Conservation (phyloP, 2,113 vertebrate species). For the Pseudopodoces humilis region DNA sequence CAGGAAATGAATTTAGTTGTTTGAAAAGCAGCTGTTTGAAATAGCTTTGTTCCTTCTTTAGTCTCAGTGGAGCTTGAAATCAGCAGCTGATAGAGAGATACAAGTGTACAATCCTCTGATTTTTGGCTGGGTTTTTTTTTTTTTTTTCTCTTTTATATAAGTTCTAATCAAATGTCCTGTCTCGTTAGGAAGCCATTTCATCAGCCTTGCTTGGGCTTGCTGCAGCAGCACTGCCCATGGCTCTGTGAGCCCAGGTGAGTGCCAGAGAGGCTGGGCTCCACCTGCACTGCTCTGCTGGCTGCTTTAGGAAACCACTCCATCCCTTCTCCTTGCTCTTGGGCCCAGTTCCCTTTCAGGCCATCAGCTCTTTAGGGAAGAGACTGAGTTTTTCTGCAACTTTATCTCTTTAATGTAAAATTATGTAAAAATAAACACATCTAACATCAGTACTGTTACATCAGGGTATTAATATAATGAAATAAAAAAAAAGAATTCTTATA, state of each 20-base stretch:
- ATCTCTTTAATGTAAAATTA: background rate
- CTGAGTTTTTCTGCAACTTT: background rate
- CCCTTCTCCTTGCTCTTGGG: background rate
- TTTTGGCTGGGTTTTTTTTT: background rate
- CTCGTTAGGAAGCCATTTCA: background rate
- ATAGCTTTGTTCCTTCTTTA: constrained; percentile 34
- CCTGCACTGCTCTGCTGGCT: background rate
- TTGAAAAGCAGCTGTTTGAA: constrained; percentile 59
- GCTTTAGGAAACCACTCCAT: background rate
- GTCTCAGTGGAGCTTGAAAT: constrained; percentile 6
- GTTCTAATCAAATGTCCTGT: background rate
- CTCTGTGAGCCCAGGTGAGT: background rate
- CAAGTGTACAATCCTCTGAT: background rate
- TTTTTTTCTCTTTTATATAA: background rate
- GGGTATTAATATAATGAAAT: background rate
- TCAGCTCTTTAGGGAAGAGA: background rate
- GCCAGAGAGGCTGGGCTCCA: background rate
- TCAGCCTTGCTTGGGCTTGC: background rate
- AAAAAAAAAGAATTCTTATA: background rate
- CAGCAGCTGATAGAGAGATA: constrained; percentile 8
- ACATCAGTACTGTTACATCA: background rate
- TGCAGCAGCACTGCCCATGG: background rate
- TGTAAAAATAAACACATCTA: background rate
- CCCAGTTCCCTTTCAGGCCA: background rate
- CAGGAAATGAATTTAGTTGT: constrained; percentile 41